Evolutionary conservation across 2,113 vertebrate genomes (phyloP), one percentile per base, ranked within the genome.

Genomic region (Suncus etruscus): DNA sequence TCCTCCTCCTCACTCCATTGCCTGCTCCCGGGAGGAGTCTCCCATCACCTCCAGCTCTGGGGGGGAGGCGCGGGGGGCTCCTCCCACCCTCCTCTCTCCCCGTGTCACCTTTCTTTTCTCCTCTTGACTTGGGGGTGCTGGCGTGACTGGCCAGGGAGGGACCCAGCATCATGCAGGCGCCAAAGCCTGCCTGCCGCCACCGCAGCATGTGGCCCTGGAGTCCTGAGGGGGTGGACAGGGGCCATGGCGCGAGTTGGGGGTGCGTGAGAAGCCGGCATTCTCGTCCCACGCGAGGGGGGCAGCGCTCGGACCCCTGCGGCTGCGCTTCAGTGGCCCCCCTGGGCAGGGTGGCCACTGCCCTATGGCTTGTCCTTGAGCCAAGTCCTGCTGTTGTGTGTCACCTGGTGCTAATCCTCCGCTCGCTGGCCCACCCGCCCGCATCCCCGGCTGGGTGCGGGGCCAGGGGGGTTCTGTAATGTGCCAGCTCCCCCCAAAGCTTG

Each of bases 321-420:
- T 78, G 45, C 91, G 90, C 12, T 75, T 45, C 73, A 79, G 45
- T 78, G 83, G 31, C 77, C 94, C 58, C 66, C 47, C 0, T 0
- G 29, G 87, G 78, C 86, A 39, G 32, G 69, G 63, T 83, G 39
- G 45, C 75, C 11, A 51, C n/a, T n/a, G n/a, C n/a, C n/a, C n/a
- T n/a, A n/a, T n/a, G n/a, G n/a, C n/a, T n/a, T n/a, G n/a, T n/a
- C n/a, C 25, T 70, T n/a, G 81, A 11, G 6, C 22, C 86, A 2
- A 29, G 89, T 87, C 68, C 1, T 89, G 95, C 96, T 97, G 95
- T 93, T 91, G 68, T 96, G 96, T 97, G 93, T 96, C 93, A 97
- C 92, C 95, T 96, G 96, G 96, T 95, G 96, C 96, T 94, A 94
- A 95, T 58, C 94, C 85, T 48, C 92, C 79, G 39, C 87, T 79